Conservation (phyloP, 2,113 vertebrate genomes). For the Pseudorhombus dupliciocellatus region DNA sequence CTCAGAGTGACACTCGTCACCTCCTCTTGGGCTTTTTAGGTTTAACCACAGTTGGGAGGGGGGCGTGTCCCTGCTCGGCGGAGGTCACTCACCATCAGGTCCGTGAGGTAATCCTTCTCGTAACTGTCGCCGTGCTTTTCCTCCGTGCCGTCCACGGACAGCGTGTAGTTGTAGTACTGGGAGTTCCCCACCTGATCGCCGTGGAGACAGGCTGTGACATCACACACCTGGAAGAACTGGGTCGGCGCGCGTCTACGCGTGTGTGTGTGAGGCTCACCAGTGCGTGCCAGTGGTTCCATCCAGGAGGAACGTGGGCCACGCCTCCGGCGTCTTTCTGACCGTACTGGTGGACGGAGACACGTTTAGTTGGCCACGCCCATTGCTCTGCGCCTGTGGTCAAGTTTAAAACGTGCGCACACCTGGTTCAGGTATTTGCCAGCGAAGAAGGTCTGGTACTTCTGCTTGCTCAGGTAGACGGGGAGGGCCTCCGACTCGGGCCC, state of each 20-base stretch:
- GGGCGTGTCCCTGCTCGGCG: background rate
- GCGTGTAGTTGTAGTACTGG: constrained; percentile 84
- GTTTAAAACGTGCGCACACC: constrained; percentile 56
- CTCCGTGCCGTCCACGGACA: constrained; percentile 81
- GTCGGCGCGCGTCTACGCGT: background rate
- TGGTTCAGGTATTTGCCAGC: constrained; percentile 84
- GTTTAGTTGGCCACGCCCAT: too few species aligned
- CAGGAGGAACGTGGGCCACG: constrained; percentile 75
- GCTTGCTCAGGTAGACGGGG: constrained; percentile 79
- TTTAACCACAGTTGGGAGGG: constrained; percentile 20
- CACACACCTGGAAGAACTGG: background rate
- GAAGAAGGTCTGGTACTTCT: constrained; percentile 83
- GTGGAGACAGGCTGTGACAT: background rate
- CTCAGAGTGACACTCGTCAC: too few species aligned
- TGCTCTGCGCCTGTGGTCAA: background rate
- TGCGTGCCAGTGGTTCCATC: constrained; percentile 84
- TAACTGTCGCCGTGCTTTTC: constrained; percentile 79
- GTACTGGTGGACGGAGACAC: constrained; percentile 67
- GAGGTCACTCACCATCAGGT: constrained; percentile 78
- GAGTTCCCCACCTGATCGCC: constrained; percentile 82
- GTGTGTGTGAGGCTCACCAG: constrained; percentile 70
- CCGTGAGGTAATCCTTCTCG: constrained; percentile 82
- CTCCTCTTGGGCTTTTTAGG: background rate
- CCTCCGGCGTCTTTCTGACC: constrained; percentile 72
- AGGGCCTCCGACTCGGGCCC: constrained; percentile 73